Conservation (phyloP, 2,113 vertebrate species). For the Bufo bufo region DNA sequence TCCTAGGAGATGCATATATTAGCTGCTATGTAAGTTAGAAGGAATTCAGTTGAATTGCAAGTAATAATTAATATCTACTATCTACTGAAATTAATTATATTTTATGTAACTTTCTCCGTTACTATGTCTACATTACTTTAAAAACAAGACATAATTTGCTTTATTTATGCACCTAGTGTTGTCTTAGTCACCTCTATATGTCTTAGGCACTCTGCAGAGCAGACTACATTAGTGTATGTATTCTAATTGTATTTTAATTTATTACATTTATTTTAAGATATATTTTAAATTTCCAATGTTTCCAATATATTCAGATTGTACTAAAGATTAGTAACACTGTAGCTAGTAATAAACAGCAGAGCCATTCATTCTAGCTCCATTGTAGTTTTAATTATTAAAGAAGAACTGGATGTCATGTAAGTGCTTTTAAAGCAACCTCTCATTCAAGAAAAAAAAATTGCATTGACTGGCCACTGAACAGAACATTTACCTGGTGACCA, state of each 20-base stretch:
- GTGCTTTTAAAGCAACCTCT: no score
- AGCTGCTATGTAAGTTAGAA: slow-evolving; percentile 23
- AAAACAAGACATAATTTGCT: not conserved
- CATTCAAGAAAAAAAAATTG: no score
- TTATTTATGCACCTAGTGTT: not conserved
- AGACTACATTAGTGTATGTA: not conserved
- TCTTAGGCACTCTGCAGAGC: not conserved
- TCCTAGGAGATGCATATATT: slow-evolving; percentile 48
- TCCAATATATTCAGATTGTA: not conserved
- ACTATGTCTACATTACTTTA: slow-evolving; percentile 11
- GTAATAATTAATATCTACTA: slow-evolving; percentile 29
- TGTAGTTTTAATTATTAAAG: not conserved
- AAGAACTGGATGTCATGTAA: no score
- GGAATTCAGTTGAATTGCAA: slow-evolving; percentile 3
- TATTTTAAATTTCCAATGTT: not conserved
- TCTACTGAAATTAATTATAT: slow-evolving; percentile 32
- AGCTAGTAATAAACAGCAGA: not conserved
- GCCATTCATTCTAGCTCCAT: not conserved
- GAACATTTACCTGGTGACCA: no score
- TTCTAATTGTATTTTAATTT: not conserved
- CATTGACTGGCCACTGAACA: no score
- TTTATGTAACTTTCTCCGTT: slow-evolving; percentile 23
- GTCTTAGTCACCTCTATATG: not conserved
- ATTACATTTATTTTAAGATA: not conserved
- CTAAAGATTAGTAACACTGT: not conserved